phyloP scores from a whole-genome alignment of 2,888 invertebrate genomes.

The Folsomia candida region DNA sequence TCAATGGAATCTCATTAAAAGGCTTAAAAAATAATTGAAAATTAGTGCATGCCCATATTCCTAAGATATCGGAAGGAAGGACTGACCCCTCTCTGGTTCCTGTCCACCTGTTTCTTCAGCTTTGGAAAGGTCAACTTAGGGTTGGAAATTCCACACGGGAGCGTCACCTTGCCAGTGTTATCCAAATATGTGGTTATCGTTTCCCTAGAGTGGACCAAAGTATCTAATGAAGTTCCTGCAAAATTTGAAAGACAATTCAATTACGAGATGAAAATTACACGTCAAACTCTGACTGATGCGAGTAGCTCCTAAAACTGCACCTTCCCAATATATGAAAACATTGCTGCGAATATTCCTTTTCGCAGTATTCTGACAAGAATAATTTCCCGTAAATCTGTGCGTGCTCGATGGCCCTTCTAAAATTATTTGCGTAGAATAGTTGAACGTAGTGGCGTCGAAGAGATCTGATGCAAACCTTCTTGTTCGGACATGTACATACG shows the following conservation, averaged over 20 bases:
- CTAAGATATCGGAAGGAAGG: too few relatives aligned
- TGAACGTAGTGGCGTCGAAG: conserved; percentile 40
- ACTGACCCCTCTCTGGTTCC: too few relatives aligned
- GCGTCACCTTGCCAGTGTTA: conserved; percentile 12
- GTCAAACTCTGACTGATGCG: too few relatives aligned
- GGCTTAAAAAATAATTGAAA: not conserved
- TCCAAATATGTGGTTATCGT: conserved; percentile 15
- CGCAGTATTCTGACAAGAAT: conserved; percentile 41
- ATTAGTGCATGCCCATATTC: too few relatives aligned
- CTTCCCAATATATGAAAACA: conserved; percentile 35
- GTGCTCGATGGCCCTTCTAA: conserved; percentile 28
- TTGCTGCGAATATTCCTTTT: conserved; percentile 24
- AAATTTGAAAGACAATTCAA: conserved; percentile 4
- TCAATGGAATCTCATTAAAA: conserved; percentile 14
- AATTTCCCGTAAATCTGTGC: conserved; percentile 38
- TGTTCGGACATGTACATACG: not conserved
- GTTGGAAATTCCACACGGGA: conserved; percentile 35
- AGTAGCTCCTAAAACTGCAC: too few relatives aligned
- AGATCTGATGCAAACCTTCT: conserved; percentile 13
- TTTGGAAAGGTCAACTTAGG: conserved; percentile 19
- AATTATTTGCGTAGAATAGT: conserved; percentile 29
- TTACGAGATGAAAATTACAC: too few relatives aligned
- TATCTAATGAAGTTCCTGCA: not conserved
- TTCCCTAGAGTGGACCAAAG: conserved; percentile 27
- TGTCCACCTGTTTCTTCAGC: too few relatives aligned